Conservation (phyloP, 2,113 vertebrate species). For the Cynoglossus semilaevis region DNA sequence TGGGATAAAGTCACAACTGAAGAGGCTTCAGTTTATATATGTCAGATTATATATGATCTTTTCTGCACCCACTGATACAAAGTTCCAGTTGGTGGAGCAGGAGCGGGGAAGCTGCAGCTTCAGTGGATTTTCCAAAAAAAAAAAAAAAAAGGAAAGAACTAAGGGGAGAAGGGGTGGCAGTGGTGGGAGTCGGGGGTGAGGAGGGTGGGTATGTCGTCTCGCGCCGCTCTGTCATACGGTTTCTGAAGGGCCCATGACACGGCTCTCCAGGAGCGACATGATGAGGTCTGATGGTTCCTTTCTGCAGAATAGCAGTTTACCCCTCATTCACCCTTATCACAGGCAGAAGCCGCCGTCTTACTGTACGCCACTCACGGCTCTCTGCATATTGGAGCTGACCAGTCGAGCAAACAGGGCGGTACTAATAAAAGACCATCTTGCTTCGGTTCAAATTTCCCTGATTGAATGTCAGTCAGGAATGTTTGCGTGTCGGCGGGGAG, state of each 20-base stretch:
- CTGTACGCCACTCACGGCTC: slow-evolving; percentile 65
- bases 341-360: slow-evolving; percentile 69
- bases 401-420: slow-evolving; percentile 75
- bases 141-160: slow-evolving; percentile 14
- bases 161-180: neutral
- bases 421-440: slow-evolving; percentile 79
- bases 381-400: slow-evolving; percentile 73
- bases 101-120: slow-evolving; percentile 32
- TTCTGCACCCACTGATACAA: slow-evolving; percentile 48
- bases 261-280: slow-evolving; percentile 71
- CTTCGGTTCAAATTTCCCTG: slow-evolving; percentile 79
- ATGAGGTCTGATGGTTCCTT: slow-evolving; percentile 78
- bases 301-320: slow-evolving; percentile 79
- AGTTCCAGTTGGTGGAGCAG: slow-evolving; percentile 64
- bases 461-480: slow-evolving; percentile 82
- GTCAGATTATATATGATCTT: slow-evolving; percentile 60
- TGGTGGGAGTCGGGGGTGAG: too few relatives aligned
- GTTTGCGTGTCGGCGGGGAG: slow-evolving; percentile 70
- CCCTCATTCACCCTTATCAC: slow-evolving; percentile 77
- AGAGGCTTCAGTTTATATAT: slow-evolving; percentile 44
- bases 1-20: slow-evolving; percentile 30
- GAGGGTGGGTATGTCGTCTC: slow-evolving; percentile 25
- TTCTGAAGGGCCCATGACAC: slow-evolving; percentile 69
- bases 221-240: slow-evolving; percentile 57
- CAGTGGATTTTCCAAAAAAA: slow-evolving; percentile 34